Evolutionary conservation across 2,888 invertebrate species (phyloP).

Genomic region (Drosophila histrio): DNA sequence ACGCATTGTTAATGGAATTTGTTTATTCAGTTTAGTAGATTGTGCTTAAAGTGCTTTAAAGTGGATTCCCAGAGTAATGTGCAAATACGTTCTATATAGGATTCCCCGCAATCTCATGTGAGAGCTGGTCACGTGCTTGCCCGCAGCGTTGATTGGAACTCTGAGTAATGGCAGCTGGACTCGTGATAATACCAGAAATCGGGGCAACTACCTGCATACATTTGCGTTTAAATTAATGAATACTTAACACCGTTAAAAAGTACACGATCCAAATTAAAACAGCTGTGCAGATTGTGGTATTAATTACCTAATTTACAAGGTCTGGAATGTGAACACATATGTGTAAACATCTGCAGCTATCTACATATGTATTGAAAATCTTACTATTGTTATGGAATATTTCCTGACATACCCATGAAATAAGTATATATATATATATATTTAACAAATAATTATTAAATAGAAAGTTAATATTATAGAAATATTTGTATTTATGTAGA

Average conservation of each 20-base stretch:
- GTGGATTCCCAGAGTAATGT: not conserved
- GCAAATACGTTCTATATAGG: not conserved
- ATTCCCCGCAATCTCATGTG: not conserved
- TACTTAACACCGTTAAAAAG: no score
- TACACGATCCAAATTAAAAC: not conserved
- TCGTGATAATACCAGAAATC: slow-evolving; percentile 7
- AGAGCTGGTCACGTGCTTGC: slow-evolving; percentile 7
- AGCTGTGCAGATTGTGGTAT: slow-evolving; percentile 20
- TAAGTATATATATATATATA: no score
- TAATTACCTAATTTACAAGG: not conserved
- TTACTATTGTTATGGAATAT: not conserved
- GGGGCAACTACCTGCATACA: not conserved
- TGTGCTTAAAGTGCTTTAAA: not conserved
- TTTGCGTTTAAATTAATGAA: not conserved
- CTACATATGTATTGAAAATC: not conserved
- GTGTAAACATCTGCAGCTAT: no score
- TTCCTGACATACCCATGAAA: not conserved
- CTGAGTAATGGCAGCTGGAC: slow-evolving; percentile 2
- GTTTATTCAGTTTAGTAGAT: not conserved
- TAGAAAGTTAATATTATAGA: not conserved
- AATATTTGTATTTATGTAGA: not conserved
- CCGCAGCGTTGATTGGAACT: not conserved
- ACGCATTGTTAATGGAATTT: slow-evolving; percentile 8
- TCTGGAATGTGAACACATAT: not conserved
- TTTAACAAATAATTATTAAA: no score